These are phyloP conservation scores for Dromiciops gliroides DNA, from an alignment of 2,113 vertebrate species.

Conservation along the genomic window DNA sequence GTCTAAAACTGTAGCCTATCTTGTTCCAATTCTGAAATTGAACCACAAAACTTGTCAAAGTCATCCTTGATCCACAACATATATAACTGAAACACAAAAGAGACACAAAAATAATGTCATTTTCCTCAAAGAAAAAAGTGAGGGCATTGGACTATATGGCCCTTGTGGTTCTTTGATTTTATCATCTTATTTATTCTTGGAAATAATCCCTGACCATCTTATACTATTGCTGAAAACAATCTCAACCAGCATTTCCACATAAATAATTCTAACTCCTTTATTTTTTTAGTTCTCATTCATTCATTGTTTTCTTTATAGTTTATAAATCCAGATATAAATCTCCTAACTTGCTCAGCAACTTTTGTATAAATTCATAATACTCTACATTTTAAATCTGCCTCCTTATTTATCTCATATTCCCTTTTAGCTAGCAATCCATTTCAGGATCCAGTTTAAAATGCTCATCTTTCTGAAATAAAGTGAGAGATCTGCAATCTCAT, in stretches of 20 bases:
- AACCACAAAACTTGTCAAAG: too few relatives aligned
- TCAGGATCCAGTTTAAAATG: slow-evolving; percentile 59
- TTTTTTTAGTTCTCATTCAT: background rate
- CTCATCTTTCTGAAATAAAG: slow-evolving; percentile 16
- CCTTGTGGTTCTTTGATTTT: background rate
- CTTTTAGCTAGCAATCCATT: slow-evolving; percentile 56
- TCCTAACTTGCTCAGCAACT: slow-evolving; percentile 41
- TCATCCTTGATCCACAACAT: too few relatives aligned
- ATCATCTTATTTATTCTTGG: slow-evolving; percentile 23
- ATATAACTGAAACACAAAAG: too few relatives aligned
- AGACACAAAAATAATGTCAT: too few relatives aligned
- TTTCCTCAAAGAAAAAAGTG: too few relatives aligned
- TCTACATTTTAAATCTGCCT: slow-evolving; percentile 12
- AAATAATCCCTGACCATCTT: background rate
- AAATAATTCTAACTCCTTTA: background rate
- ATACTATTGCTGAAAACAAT: background rate
- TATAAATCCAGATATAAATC: slow-evolving; percentile 8
- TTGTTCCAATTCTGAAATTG: too few relatives aligned
- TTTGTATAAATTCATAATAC: slow-evolving; percentile 9
- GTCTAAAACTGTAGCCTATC: too few relatives aligned
- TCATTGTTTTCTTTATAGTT: slow-evolving; percentile 46
- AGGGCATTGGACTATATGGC: too few relatives aligned
- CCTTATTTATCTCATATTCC: slow-evolving; percentile 38
- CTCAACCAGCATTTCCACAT: background rate
- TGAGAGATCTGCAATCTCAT: slow-evolving; percentile 35